A percentile compares a stretch with the other conserved stretches of the same genome.
Conservation (phyloP, 2,113 vertebrate genomes). For the Cinclus cinclus region DNA sequence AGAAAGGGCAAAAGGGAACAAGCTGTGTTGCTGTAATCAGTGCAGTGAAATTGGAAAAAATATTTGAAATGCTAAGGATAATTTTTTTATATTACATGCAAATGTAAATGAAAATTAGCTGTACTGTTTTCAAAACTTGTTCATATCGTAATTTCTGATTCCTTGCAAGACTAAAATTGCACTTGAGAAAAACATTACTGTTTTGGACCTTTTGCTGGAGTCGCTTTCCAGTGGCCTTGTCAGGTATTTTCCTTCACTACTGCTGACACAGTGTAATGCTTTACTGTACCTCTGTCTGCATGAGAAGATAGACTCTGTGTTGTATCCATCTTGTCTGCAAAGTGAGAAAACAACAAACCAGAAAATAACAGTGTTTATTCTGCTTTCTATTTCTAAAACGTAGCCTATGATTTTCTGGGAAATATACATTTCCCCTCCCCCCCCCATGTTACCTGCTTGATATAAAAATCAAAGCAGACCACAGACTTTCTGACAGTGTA, state of each 20-base stretch:
- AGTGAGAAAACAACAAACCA: not conserved
- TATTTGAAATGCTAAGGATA: not conserved
- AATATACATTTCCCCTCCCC: rapidly evolving
- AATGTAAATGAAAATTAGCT: not conserved
- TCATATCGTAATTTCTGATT: not conserved
- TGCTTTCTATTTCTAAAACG: not conserved
- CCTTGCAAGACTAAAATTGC: not conserved
- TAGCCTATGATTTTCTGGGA: not conserved
- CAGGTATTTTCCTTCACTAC: not conserved
- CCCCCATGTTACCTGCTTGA: not conserved
- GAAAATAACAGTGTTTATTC: not conserved
- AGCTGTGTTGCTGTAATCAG: not conserved
- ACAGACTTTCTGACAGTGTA: not conserved
- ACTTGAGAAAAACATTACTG: not conserved
- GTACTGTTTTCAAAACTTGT: not conserved
- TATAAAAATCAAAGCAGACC: not conserved
- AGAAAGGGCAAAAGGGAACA: not conserved
- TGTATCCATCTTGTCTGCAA: not conserved
- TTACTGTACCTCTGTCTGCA: not conserved
- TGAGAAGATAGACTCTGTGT: not conserved
- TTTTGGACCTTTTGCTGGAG: not conserved
- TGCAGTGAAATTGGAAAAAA: not conserved
- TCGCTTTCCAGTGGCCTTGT: not conserved
- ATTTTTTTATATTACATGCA: not conserved
- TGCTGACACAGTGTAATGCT: not conserved